Evolutionary conservation across 2,113 vertebrate species (phyloP), one percentile per base, ranked within the genome.

Genomic region (Tricholaema leucomelas): DNA sequence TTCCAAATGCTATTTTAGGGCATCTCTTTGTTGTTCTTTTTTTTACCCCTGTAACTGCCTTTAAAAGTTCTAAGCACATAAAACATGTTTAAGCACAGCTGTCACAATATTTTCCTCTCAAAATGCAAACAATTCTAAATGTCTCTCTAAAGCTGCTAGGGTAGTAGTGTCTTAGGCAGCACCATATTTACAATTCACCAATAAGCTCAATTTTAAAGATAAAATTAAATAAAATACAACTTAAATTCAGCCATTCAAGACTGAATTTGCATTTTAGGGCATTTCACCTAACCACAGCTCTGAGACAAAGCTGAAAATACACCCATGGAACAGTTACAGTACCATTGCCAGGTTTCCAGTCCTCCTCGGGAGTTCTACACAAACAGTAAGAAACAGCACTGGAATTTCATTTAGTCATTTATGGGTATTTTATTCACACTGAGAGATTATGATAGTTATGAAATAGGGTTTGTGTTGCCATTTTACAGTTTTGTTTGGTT

Each of bases 71-170:
- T 71, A 80, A 87, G 69, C 64, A 61, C 35, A 72, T 46, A 80
- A 76, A 90, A 61, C 63, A 72, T 8, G 64, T 76, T 80, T 84
- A 67, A 90, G 40, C 69, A 33, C 10, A 83, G 54, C 74, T 92
- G 69, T 59, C 86, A 76, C 46, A 72, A 20, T 72, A 83, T 76
- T 94, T 92, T 46, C 59, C 59, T 63, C 86, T 90, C 59, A 80
- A 71, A 85, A 90, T 59, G 24, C 77, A 86, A 91, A 88, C 33
- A 67, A 54, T 35, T 80, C n/a, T 75, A 76, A 82, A 86, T 64
- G 54, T 79, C 75, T 23, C 23, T 30, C 48, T 33, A 54, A 72
- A 87, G 64, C n/a, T 4, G 0, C 19, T n/a, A 36, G 23, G 59
- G 46, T 66, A 60, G 31, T 42, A 66, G 46, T 50, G 50, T 72